Evolutionary conservation across 2,113 vertebrate species (phyloP), one percentile per base, ranked within the genome.

Genomic region (Pyxicephalus adspersus): DNA sequence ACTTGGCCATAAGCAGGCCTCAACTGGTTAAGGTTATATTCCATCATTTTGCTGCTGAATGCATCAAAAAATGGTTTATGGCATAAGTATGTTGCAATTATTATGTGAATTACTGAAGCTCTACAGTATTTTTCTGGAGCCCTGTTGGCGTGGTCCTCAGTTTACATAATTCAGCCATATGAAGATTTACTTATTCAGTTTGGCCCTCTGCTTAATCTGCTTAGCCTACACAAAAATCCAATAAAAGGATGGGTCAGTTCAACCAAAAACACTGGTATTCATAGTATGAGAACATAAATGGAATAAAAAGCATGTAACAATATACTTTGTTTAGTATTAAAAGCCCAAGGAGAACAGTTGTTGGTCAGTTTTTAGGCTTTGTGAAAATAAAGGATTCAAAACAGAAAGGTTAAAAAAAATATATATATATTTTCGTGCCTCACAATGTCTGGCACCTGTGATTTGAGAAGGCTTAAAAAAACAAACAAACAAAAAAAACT

Each of bases 181-280:
- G 38, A 45, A 13, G 38, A 45, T 84, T 80, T 25, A 73, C 58
- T 4, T 81, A 31, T 23, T 86, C 85, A 85, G 85, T 86, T 80
- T 88, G 85, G 86, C 86, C 83, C 22, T 11, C 87, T 90, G 87
- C 87, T 88, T 87, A 86, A 87, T 83, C 84, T 87, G 85, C 84
- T 85, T 85, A 88, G 86, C 90, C 86, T 83, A 90, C 76, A 90
- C 86, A 90, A 75, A 87, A 11, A 77, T 65, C 18, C 60, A 23
- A 20, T 61, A n/a, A 61, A 61, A 23, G 28, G 11, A 64, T 11
- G 18, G n/a, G 28, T 64, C 20, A 66, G 28, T 38, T 28, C 28
- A 66, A 66, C 1, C 88, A 66, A 86, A 90, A 38, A 38, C 1
- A 38, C 11, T 38, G 38, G 38, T 38, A 9, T 38, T 38, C 7